A percentile compares a stretch with the other conserved stretches of the same genome.
Evolutionary conservation across 2,113 vertebrate species (phyloP).

Genomic region (Urocynchramus pylzowi): DNA sequence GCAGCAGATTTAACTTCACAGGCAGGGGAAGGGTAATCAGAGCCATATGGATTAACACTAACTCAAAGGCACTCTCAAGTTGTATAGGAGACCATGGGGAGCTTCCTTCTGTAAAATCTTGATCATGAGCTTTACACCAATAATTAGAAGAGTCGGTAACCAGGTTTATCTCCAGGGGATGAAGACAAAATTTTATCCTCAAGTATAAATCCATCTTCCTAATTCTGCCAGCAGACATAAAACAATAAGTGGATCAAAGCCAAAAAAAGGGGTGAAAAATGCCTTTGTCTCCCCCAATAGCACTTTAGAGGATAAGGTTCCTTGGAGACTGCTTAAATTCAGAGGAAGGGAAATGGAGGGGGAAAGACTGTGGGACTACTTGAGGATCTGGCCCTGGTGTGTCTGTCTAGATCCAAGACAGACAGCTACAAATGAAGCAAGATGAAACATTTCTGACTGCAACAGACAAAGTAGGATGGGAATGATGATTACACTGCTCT

Average conservation of each 20-base stretch:
- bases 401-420: background rate
- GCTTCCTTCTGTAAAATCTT: background rate
- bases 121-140: background rate
- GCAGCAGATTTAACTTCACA: background rate
- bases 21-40: background rate
- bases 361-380: background rate
- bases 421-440: background rate
- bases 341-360: background rate
- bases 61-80: background rate
- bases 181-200: background rate
- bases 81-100: background rate
- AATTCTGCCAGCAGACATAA: background rate
- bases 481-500: background rate
- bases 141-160: background rate
- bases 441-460: slow-evolving; percentile 19
- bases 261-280: background rate
- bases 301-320: background rate
- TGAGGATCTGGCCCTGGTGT: background rate
- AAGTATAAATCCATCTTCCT: background rate
- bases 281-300: background rate
- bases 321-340: background rate
- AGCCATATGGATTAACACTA: background rate
- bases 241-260: background rate
- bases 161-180: background rate
- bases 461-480: background rate